Conservation (phyloP, 2,797 vertebrate genomes). For the Gambelia wislizenii region DNA sequence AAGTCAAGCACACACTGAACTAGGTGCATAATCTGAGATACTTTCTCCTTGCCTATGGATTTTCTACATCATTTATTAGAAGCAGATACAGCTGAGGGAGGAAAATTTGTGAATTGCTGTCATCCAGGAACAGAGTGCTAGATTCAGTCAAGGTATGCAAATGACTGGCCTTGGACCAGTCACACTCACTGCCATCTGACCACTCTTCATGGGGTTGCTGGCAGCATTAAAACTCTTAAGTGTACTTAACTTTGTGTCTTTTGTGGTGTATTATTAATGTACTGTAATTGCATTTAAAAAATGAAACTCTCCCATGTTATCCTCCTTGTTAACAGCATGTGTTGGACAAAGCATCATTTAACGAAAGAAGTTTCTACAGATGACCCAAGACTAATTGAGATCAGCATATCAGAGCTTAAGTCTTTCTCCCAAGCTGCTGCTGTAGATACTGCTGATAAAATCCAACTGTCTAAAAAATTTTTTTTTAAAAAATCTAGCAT, state of each 20-base stretch:
- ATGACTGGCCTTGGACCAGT: background rate
- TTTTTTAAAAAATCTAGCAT: background rate
- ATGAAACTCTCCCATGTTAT: background rate
- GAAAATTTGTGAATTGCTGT: constrained; percentile 30
- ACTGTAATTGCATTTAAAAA: background rate
- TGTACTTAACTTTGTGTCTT: background rate
- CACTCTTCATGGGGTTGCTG: background rate
- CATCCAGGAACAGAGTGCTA: background rate
- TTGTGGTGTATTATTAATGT: background rate
- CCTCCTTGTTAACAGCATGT: background rate
- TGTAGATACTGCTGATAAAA: too few species aligned
- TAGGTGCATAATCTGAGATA: background rate
- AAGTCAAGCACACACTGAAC: background rate
- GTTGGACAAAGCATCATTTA: background rate
- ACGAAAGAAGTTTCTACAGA: background rate
- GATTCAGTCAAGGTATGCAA: background rate
- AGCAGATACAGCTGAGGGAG: constrained; percentile 1
- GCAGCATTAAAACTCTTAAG: background rate
- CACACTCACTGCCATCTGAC: background rate
- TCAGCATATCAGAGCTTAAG: background rate
- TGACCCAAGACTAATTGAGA: background rate
- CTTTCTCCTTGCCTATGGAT: background rate
- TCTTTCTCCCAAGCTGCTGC: background rate
- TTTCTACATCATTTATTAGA: background rate
- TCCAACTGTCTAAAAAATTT: background rate